phyloP scores from a whole-genome alignment of 2,113 vertebrate species.

The Ochotona curzoniae region DNA sequence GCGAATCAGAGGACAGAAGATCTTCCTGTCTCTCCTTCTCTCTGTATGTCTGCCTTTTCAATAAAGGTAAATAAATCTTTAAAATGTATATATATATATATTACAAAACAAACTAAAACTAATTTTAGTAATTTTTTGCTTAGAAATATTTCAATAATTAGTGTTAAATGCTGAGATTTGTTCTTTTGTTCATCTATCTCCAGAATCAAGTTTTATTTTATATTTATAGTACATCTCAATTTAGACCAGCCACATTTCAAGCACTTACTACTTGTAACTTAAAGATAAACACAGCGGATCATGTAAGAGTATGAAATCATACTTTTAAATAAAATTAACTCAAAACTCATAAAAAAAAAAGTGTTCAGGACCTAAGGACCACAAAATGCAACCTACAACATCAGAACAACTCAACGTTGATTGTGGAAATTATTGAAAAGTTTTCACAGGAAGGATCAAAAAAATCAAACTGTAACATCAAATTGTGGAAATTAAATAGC shows the following conservation, averaged over 20 bases:
- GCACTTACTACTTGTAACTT: not conserved
- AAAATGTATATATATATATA: no score
- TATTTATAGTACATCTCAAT: not conserved
- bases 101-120: not conserved
- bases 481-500: not conserved
- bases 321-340: slow-evolving; percentile 44
- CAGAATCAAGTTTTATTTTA: not conserved
- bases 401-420: not conserved
- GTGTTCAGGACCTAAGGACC: not conserved
- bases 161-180: not conserved
- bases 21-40: no score
- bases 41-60: no score
- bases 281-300: not conserved
- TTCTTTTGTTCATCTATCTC: not conserved
- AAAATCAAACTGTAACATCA: not conserved
- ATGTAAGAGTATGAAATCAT: not conserved
- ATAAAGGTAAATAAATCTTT: not conserved
- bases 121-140: not conserved
- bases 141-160: slow-evolving; percentile 31
- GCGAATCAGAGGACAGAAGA: no score
- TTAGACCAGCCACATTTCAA: slow-evolving; percentile 5
- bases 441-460: not conserved
- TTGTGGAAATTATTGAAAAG: not conserved
- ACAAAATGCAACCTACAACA: not conserved
- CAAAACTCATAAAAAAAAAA: slow-evolving; percentile 5